Percentiles rank a stretch among this genome's conserved stretches.
phyloP scores from a whole-genome alignment of 2,888 invertebrate species.

The Junonia oenone region DNA sequence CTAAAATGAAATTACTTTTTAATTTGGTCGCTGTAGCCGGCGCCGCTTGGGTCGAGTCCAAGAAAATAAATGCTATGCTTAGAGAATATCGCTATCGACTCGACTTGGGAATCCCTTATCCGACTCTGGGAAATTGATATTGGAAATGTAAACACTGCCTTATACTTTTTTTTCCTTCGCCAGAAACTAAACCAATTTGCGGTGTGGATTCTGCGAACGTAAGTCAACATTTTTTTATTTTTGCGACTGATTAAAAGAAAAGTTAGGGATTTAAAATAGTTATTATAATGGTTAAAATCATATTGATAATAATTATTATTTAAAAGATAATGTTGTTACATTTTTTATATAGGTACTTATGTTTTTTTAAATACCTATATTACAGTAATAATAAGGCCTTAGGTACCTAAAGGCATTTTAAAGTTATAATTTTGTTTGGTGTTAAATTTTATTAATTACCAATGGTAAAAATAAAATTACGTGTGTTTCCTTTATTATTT shows the following conservation, averaged over 20 bases:
- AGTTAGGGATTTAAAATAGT: neutral
- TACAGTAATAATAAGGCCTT: no score
- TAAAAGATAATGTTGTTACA: no score
- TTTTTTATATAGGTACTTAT: no score
- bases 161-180: neutral
- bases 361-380: no score
- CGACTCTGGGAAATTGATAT: neutral
- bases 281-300: no score
- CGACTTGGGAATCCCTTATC: neutral
- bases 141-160: neutral
- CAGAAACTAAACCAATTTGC: neutral
- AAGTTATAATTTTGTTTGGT: no score
- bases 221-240: neutral
- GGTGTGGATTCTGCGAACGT: neutral
- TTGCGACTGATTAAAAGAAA: neutral
- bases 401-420: no score
- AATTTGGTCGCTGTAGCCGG: neutral
- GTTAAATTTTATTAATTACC: no score
- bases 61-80: slow-evolving; percentile 1
- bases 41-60: neutral
- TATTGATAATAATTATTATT: no score
- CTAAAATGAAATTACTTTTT: neutral
- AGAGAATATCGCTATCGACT: neutral
- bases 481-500: no score
- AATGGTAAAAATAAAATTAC: no score